These are phyloP conservation scores for Siniperca chuatsi DNA, from an alignment of 2,113 vertebrate species.

Conservation along the genomic window DNA sequence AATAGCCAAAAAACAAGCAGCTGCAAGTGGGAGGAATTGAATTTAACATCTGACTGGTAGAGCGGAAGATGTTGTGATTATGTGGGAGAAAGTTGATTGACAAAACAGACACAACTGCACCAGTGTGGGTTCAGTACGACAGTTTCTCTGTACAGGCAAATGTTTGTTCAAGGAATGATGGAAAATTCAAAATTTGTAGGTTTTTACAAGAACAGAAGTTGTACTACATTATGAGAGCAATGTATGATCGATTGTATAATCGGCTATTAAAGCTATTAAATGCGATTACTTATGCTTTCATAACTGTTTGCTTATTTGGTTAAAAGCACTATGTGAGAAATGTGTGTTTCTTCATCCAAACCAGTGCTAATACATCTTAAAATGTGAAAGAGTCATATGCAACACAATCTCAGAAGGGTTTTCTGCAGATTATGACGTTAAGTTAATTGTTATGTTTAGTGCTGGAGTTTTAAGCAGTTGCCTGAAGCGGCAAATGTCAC, in stretches of 20 bases:
- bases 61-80: slow-evolving; percentile 60
- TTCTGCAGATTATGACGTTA: not conserved
- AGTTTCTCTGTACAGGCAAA: slow-evolving; percentile 8
- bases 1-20: slow-evolving; percentile 57
- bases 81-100: slow-evolving; percentile 61
- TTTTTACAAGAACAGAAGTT: not conserved
- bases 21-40: slow-evolving; percentile 77
- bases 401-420: not conserved
- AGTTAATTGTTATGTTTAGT: not conserved
- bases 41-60: slow-evolving; percentile 49
- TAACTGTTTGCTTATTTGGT: not conserved
- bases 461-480: not conserved
- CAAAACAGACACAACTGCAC: slow-evolving; percentile 55
- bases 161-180: not conserved
- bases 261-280: not conserved
- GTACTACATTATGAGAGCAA: too few species aligned
- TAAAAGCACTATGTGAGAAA: not conserved
- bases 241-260: too few species aligned
- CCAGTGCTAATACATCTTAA: not conserved
- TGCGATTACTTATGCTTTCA: not conserved
- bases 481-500: not conserved
- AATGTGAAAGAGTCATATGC: too few species aligned
- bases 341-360: not conserved
- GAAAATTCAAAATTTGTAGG: not conserved
- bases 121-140: slow-evolving; percentile 56